Conservation (phyloP, 1,140 invertebrate species). For the Zaprionus camerounensis region DNA sequence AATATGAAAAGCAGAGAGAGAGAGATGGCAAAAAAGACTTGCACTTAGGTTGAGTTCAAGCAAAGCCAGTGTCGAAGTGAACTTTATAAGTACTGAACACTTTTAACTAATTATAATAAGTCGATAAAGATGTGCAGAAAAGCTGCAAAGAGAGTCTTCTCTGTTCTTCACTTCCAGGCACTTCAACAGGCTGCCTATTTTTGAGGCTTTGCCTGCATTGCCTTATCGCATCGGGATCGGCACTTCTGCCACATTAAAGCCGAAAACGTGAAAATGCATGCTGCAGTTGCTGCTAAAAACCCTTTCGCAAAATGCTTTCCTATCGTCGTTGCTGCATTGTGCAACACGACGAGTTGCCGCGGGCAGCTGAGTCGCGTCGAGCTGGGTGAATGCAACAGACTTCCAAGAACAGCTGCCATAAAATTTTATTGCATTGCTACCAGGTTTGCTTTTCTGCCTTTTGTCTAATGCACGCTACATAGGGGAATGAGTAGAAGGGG, state of each 20-base stretch:
- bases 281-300: conserved; percentile 21
- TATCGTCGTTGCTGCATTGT: conserved; percentile 42
- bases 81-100: not conserved
- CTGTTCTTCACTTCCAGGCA: too few relatives aligned
- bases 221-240: conserved; percentile 59
- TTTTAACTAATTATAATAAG: conserved; percentile 1
- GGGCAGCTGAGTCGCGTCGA: conserved; percentile 26
- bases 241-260: conserved; percentile 41
- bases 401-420: conserved; percentile 59
- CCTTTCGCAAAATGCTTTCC: conserved; percentile 9
- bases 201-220: conserved; percentile 15
- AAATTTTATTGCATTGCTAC: conserved; percentile 78
- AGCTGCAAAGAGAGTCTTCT: not conserved
- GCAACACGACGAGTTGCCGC: conserved; percentile 47
- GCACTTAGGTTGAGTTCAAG: not conserved
- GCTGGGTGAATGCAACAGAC: conserved; percentile 49
- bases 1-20: not conserved
- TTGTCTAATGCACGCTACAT: conserved; percentile 57
- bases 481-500: not conserved
- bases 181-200: not conserved
- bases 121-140: not conserved
- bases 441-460: conserved; percentile 62
- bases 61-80: not conserved
- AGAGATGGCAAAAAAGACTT: not conserved
- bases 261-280: conserved; percentile 50